phyloP scores from a whole-genome alignment of 1,140 invertebrate genomes.

The Bicyclus anynana region DNA sequence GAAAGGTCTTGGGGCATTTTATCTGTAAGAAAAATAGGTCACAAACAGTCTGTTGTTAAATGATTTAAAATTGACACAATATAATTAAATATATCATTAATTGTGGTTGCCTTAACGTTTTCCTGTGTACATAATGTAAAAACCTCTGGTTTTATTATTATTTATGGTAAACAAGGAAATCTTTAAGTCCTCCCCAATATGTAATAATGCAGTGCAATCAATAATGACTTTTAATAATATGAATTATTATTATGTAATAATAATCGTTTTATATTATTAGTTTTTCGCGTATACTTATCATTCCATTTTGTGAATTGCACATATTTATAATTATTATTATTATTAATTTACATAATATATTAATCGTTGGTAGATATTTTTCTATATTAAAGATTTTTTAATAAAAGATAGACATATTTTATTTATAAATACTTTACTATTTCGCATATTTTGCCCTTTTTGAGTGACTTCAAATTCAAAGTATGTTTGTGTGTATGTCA shows the following conservation, averaged over 20 bases:
- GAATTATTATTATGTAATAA: slow-evolving; percentile 4
- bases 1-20: background rate
- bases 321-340: slow-evolving; percentile 38
- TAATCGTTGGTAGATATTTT: slow-evolving; percentile 33
- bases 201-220: slow-evolving; percentile 15
- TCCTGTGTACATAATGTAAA: background rate
- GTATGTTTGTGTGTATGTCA: too few relatives aligned
- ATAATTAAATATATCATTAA: background rate
- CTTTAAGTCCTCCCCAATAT: background rate
- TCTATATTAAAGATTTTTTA: slow-evolving; percentile 30
- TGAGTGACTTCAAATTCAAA: too few relatives aligned
- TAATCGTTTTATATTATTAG: background rate
- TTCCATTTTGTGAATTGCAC: slow-evolving; percentile 43
- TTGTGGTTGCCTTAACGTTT: background rate
- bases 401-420: background rate
- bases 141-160: background rate
- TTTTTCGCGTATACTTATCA: slow-evolving; percentile 33
- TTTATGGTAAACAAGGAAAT: background rate
- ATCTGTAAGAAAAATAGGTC: background rate
- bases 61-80: background rate
- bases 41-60: background rate
- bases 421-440: background rate
- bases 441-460: too few relatives aligned
- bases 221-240: slow-evolving; percentile 11
- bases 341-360: too few relatives aligned